Evolutionary conservation across 2,797 vertebrate genomes (phyloP).

Genomic region (Lophotriccus pileatus): DNA sequence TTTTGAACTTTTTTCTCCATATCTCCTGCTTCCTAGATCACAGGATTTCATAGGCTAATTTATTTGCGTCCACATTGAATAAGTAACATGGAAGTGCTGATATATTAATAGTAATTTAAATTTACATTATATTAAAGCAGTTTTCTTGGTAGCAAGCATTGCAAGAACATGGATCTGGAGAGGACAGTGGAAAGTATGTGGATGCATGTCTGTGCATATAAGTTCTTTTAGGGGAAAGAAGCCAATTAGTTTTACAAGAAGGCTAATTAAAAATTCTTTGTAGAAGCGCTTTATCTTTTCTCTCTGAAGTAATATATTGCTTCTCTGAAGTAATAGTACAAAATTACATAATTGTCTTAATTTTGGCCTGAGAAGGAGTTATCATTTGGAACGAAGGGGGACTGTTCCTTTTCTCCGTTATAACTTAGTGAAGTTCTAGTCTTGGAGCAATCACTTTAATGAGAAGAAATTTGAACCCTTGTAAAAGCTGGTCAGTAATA

Average conservation of each 20-base stretch:
- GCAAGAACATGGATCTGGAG: neutral
- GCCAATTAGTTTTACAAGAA: conserved; percentile 14
- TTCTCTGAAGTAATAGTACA: neutral
- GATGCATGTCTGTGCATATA: neutral
- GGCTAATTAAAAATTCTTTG: neutral
- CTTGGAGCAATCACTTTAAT: neutral
- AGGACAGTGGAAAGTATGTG: neutral
- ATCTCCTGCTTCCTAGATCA: neutral
- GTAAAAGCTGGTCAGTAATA: neutral
- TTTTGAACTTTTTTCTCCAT: neutral
- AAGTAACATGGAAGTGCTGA: neutral
- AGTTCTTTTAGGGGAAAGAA: neutral
- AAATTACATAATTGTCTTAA: conserved; percentile 24
- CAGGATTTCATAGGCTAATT: neutral
- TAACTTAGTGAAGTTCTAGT: neutral
- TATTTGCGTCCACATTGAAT: neutral
- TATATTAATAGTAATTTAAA: neutral
- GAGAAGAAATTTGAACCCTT: neutral
- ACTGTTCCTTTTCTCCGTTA: neutral
- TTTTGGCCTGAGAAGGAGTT: neutral
- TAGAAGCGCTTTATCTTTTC: neutral
- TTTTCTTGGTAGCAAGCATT: neutral
- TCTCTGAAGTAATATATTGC: neutral
- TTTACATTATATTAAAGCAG: neutral
- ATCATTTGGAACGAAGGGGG: neutral